Evolutionary conservation across 2,888 invertebrate species (phyloP), one percentile per base, ranked within the genome.

Genomic region (Cheilosia variabilis): DNA sequence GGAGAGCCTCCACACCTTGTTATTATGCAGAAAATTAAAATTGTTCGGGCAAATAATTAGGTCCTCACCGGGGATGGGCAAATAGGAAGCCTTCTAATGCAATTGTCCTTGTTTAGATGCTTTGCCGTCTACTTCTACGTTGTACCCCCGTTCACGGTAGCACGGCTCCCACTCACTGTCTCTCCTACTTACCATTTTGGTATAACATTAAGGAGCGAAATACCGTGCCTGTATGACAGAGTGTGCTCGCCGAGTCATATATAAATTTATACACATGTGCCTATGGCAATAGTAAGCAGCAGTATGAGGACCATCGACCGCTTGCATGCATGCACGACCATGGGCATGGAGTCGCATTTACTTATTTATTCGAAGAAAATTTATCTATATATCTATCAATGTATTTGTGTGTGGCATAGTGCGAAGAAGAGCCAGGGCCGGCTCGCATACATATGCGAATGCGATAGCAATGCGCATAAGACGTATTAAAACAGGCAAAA

Each of bases 401-500:
- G 34, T 73, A 27, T 69, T 58, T 22, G 63, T 86, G 66, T 27
- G 41, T 43, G 47, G 45, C 31, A 66, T 24, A 60, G 31, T 15
- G 17, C 13, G n/a, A 31, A 34, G 24, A 53, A 58, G 52, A 15
- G 52, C 9, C 24, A 24, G 68, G 53, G 60, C 69, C 52, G 15
- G 22, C 52, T 43, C 37, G 50, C 60, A 86, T 65, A 68, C 55
- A 81, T 43, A 37, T 13, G 6, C 31, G 31, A 31, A 37, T 37
- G 76, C 75, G 76, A 86, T 41, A 63, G 76, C 72, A 80, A 76
- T 84, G 75, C 71, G 75, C 84, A 86, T 76, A 86, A 81, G 86
- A 86, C 53, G 76, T 86, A 86, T 86, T 86, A 81, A 86, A 81
- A 68, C 86, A 88, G 87, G 87, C 88, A 87, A 87, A 87, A 88